Conservation (phyloP, 2,797 vertebrate species). For the Oryzias dopingdopingensis region DNA sequence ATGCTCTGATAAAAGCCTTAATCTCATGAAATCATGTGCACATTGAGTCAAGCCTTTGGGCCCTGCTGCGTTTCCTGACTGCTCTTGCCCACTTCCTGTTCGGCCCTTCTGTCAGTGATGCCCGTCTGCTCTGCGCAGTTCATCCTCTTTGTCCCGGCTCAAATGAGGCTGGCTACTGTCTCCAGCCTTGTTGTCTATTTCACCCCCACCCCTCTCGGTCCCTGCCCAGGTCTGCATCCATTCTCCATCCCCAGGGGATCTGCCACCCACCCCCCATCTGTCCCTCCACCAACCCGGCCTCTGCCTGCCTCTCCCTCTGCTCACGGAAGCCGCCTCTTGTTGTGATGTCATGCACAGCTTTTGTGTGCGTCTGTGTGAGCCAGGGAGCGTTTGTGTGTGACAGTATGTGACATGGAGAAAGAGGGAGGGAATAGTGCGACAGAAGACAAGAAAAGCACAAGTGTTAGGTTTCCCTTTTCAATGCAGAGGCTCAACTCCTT, state of each 20-base stretch:
- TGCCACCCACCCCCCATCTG: slow-evolving; percentile 27
- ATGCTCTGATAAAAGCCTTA: no score
- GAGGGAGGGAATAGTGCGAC: slow-evolving; percentile 27
- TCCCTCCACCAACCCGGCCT: slow-evolving; percentile 31
- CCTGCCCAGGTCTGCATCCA: slow-evolving; percentile 45
- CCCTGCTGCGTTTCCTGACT: no score
- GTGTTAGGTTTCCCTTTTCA: slow-evolving; percentile 65
- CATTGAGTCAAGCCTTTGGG: no score
- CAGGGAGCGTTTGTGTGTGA: slow-evolving; percentile 38
- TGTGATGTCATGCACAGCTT: slow-evolving; percentile 56
- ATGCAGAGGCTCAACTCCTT: slow-evolving; percentile 61
- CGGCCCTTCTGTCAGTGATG: not conserved
- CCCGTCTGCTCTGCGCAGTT: slow-evolving; percentile 48
- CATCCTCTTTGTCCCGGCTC: slow-evolving; percentile 50
- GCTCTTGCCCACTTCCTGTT: no score
- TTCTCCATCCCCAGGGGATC: slow-evolving; percentile 44
- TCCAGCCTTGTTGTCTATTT: no score
- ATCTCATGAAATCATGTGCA: no score
- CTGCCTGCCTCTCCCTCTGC: slow-evolving; percentile 44
- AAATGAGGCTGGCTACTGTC: slow-evolving; percentile 50
- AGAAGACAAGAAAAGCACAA: slow-evolving; percentile 52
- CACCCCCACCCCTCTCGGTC: slow-evolving; percentile 34
- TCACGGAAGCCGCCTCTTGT: slow-evolving; percentile 45
- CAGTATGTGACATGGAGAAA: slow-evolving; percentile 14
- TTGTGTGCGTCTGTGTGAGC: slow-evolving; percentile 42